Percentiles rank a stretch among this genome's conserved stretches.
phyloP scores from a whole-genome alignment of 2,888 invertebrate genomes.

The Adelognathus sp. region DNA sequence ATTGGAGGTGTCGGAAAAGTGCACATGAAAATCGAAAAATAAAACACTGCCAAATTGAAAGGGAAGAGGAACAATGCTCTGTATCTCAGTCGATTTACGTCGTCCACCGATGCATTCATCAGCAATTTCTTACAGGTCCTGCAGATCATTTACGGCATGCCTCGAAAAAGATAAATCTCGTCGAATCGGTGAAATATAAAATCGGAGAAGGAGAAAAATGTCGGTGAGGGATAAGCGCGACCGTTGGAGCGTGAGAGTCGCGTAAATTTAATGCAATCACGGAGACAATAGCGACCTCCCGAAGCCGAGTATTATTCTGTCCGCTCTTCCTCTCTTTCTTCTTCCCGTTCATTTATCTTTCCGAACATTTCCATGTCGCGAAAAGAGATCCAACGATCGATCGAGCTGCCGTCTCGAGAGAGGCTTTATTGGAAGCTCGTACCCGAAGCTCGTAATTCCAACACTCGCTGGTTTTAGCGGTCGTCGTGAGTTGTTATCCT shows the following conservation, averaged over 20 bases:
- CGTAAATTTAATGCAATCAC: constrained; percentile 53
- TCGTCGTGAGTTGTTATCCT: not conserved
- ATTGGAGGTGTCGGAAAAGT: not conserved
- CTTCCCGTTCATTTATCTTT: constrained; percentile 21
- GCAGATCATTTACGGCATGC: too few relatives aligned
- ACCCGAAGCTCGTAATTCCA: constrained; percentile 48
- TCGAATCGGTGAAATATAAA: constrained; percentile 17
- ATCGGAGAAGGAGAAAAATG: constrained; percentile 26
- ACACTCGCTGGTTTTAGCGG: constrained; percentile 5
- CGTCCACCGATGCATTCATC: too few relatives aligned
- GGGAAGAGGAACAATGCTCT: not conserved
- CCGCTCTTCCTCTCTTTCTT: not conserved
- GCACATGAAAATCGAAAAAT: not conserved
- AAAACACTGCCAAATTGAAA: not conserved
- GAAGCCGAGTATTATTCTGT: constrained; percentile 17
- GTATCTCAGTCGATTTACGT: too few relatives aligned
- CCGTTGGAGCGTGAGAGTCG: constrained; percentile 33
- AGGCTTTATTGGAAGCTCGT: too few relatives aligned
- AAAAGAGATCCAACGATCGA: constrained; percentile 40
- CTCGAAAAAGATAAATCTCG: constrained; percentile 18
- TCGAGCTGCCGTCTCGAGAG: constrained; percentile 31
- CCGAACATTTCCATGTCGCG: constrained; percentile 17
- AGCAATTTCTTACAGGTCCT: too few relatives aligned
- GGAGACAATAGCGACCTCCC: constrained; percentile 38
- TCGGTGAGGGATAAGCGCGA: not conserved